phyloP scores from a whole-genome alignment of 2,888 invertebrate species.

The Koerneria pararmatus region DNA sequence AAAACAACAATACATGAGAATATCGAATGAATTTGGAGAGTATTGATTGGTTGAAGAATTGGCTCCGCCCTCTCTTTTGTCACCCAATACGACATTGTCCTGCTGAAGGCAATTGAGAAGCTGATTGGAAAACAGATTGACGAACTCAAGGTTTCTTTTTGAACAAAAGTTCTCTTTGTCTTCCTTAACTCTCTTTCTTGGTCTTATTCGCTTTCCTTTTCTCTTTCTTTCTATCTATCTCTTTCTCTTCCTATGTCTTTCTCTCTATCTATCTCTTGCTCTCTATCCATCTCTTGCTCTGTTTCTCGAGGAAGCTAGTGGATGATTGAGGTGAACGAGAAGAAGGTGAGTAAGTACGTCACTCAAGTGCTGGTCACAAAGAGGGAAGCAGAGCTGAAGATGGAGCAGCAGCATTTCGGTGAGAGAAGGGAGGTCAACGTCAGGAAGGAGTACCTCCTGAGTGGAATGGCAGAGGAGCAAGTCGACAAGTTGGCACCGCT shows the following conservation, averaged over 20 bases:
- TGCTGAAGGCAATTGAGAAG: conserved; percentile 74
- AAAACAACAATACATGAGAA: conserved; percentile 30
- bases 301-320: no score
- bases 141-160: conserved; percentile 40
- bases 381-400: conserved; percentile 79
- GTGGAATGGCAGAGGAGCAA: conserved; percentile 47
- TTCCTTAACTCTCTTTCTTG: no score
- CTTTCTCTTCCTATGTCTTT: no score
- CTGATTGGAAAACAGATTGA: conserved; percentile 62
- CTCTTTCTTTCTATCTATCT: no score
- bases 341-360: conserved; percentile 74
- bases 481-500: no score
- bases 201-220: no score
- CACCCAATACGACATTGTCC: conserved; percentile 82
- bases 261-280: no score
- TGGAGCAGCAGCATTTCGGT: conserved; percentile 68
- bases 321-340: conserved; percentile 71
- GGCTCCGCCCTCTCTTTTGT: conserved; percentile 86
- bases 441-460: conserved; percentile 79
- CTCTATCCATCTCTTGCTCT: no score
- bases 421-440: conserved; percentile 81
- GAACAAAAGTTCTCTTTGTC: no score
- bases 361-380: conserved; percentile 87
- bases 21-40: conserved; percentile 66
- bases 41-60: no score